Percentiles rank a stretch among this genome's conserved stretches.
phyloP scores from a whole-genome alignment of 2,888 invertebrate genomes.

The Conomelus anceps region DNA sequence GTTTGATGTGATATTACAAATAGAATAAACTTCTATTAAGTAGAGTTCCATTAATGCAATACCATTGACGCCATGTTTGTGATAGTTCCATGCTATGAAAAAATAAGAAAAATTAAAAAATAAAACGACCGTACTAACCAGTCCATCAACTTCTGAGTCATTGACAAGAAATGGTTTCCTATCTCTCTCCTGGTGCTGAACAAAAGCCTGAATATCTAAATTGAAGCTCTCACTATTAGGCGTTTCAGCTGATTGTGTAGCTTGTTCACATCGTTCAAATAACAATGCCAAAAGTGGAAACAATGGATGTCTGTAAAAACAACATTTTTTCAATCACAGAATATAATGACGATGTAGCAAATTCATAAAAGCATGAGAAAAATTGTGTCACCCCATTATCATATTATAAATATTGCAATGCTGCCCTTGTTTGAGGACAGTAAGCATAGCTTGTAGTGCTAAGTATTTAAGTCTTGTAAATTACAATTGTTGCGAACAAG shows the following conservation, averaged over 20 bases:
- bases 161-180: constrained; percentile 78
- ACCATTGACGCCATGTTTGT: no score
- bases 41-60: no score
- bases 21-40: no score
- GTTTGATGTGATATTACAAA: no score
- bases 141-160: constrained; percentile 90
- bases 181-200: constrained; percentile 82
- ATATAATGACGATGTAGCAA: neutral
- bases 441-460: no score
- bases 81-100: neutral
- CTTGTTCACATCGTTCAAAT: constrained; percentile 94
- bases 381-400: no score
- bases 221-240: constrained; percentile 83
- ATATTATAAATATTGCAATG: no score
- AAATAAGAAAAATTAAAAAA: neutral
- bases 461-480: no score
- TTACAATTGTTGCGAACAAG: no score
- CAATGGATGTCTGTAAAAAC: constrained; percentile 71
- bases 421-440: no score
- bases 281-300: constrained; percentile 87
- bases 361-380: neutral
- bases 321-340: constrained; percentile 4
- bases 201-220: constrained; percentile 82
- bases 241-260: constrained; percentile 85
- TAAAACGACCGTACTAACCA: constrained; percentile 63